Percentiles rank a stretch among this genome's conserved stretches.
Conservation (phyloP, 2,888 invertebrate genomes). For the Lasioglossum figueresi region DNA sequence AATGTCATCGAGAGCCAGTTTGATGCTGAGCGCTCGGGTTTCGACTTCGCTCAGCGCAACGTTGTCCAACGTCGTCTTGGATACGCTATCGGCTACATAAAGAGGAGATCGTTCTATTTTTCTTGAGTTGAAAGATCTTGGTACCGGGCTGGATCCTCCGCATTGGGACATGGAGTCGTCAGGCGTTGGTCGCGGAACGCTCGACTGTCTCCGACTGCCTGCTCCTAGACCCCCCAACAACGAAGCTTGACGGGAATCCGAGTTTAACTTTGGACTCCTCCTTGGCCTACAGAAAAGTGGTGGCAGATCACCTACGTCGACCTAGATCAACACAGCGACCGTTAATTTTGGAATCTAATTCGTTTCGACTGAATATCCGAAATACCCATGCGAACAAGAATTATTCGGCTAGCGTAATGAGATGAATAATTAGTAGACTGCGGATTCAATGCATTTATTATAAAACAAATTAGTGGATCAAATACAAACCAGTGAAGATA, state of each 20-base stretch:
- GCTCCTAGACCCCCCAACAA: constrained; percentile 87
- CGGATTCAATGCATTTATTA: not conserved
- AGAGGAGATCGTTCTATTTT: constrained; percentile 85
- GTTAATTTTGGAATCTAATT: not conserved
- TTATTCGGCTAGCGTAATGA: too few species aligned
- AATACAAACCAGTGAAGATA: not conserved
- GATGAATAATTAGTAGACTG: not conserved
- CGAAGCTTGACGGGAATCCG: constrained; percentile 92
- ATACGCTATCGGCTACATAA: constrained; percentile 85
- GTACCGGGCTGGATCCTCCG: constrained; percentile 85
- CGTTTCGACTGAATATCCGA: not conserved
- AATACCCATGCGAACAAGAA: not conserved
- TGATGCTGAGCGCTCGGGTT: constrained; percentile 76
- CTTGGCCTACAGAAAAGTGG: constrained; percentile 94
- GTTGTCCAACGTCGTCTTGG: constrained; percentile 84
- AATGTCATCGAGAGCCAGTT: constrained; percentile 79
- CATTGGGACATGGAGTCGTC: constrained; percentile 82
- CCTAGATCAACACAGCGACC: constrained; percentile 65
- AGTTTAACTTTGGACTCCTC: constrained; percentile 90
- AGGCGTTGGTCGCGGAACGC: constrained; percentile 84
- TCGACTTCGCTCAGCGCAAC: constrained; percentile 73
- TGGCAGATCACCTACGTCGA: constrained; percentile 84
- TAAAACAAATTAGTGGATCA: not conserved
- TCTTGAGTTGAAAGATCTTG: constrained; percentile 75
- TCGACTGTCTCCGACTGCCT: constrained; percentile 88